Evolutionary conservation across 1,140 invertebrate species (phyloP).

Genomic region (Drosophila obscura): DNA sequence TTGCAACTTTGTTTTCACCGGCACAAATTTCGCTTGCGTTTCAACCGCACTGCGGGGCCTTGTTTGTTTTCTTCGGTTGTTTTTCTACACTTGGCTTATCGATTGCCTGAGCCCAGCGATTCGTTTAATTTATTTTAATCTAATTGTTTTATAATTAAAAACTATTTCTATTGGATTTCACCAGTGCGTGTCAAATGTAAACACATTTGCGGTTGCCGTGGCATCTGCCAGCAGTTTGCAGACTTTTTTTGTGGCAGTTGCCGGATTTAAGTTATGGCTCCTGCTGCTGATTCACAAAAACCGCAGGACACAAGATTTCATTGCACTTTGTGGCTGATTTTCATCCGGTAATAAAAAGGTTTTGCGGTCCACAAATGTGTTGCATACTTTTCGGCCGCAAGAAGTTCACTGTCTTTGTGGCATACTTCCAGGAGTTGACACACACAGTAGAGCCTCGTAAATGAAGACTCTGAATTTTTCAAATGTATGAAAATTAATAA

Average conservation of each 20-base stretch:
- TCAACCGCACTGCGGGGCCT: slow-evolving; percentile 33
- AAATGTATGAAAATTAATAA: neutral
- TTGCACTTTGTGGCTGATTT: neutral
- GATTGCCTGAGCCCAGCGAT: slow-evolving; percentile 75
- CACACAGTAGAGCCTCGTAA: slow-evolving; percentile 6
- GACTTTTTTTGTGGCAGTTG: slow-evolving; percentile 25
- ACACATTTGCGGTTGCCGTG: slow-evolving; percentile 13
- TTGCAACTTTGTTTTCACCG: slow-evolving; percentile 62
- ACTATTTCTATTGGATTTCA: slow-evolving; percentile 67
- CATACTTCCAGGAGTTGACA: slow-evolving; percentile 27
- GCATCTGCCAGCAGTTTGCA: slow-evolving; percentile 14
- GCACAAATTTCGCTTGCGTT: slow-evolving; percentile 65
- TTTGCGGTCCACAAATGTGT: neutral
- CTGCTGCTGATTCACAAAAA: neutral
- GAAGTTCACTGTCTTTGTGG: slow-evolving; percentile 1
- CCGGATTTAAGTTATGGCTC: slow-evolving; percentile 12
- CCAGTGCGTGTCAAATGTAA: slow-evolving; percentile 40
- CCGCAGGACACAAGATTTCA: slow-evolving; percentile 14
- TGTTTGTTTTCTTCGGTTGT: slow-evolving; percentile 33
- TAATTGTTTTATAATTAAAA: slow-evolving; percentile 81
- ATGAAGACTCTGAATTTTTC: neutral
- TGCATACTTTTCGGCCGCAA: slow-evolving; percentile 57
- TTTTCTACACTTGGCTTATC: slow-evolving; percentile 57
- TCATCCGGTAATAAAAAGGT: neutral
- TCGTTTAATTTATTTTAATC: slow-evolving; percentile 81